phyloP scores from a whole-genome alignment of 2,797 vertebrate genomes.

The Danio albolineatus region DNA sequence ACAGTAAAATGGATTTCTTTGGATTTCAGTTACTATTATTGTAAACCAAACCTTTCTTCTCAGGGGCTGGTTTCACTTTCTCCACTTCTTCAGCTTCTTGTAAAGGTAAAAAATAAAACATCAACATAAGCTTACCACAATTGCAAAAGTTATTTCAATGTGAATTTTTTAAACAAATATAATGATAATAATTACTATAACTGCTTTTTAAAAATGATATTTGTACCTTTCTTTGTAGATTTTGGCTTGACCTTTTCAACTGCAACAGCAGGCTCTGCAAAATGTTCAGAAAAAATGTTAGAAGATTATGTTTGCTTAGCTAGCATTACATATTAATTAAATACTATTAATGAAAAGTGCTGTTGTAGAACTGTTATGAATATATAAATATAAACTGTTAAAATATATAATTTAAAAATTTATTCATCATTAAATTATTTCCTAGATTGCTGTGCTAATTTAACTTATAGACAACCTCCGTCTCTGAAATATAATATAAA shows the following conservation, averaged over 20 bases:
- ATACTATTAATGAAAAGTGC: too few species aligned
- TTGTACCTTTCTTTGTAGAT: constrained; percentile 22
- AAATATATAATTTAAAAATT: not conserved
- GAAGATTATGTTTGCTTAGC: not conserved
- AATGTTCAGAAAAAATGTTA: not conserved
- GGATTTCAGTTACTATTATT: constrained; percentile 3
- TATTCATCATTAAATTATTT: not conserved
- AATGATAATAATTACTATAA: too few species aligned
- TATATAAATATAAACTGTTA: too few species aligned
- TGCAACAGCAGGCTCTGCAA: constrained; percentile 34
- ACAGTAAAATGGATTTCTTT: constrained; percentile 5
- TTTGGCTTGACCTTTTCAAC: constrained; percentile 33
- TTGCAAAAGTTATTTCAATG: too few species aligned
- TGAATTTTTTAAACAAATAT: too few species aligned
- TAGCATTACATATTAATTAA: not conserved
- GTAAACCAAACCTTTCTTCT: constrained; percentile 23
- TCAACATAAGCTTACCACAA: too few species aligned
- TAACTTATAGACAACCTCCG: constrained; percentile 51
- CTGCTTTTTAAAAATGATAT: not conserved
- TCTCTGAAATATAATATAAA: not conserved
- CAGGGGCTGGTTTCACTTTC: constrained; percentile 24
- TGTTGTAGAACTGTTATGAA: too few species aligned
- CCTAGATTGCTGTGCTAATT: not conserved
- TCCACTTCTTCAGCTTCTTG: constrained; percentile 27
- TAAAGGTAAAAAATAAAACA: not conserved